Base-by-base conservation (phyloP, 2,113 vertebrate species). In the Anhinga anhinga region DNA sequence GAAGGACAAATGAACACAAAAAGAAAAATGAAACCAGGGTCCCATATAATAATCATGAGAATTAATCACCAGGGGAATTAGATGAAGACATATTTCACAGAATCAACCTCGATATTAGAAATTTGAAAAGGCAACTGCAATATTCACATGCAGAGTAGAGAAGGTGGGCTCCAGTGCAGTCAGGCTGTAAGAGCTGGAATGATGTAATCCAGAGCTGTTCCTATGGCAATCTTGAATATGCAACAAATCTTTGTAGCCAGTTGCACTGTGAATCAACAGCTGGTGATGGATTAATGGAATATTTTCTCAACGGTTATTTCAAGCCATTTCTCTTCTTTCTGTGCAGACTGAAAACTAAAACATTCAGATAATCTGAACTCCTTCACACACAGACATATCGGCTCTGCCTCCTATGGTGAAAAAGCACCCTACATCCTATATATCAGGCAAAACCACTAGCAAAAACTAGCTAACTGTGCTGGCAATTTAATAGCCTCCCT, bases 271-370 rank as follows among this genome's bases (percentile, higher is more conserved):
- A 94, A 85, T 71, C 88, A 94, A 65, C 86, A 95, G 88, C 88
- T 85, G 89, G 34, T 82, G 80, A 91, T 79, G 88, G 83, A 93
- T 97, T 95, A 97, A 92, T 87, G 81, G 77, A 95, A 63, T 69
- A 94, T 84, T 88, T 96, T 92, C 50, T 83, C 82, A 90, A 42
- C 11, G 16, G 56, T 38, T 91, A 70, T 79, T 93, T 90, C 76
- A 88, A 93, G 53, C 10, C 52, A 69, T 90, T 90, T 86, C 34
- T 94, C 26, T 78, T 74, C 65, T 73, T 88, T 79, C 36, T 50
- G 36, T 7, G 2, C 15, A 53, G 44, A 53, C 10, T 53, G 49
- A 82, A 88, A 82, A 49, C 34, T 13, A 36, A 84, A 80, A 9
- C 38, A 23, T 66, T 47, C 72, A 84, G 50, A 34, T 30, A 59